Evolutionary conservation across 2,113 vertebrate genomes (phyloP), one percentile per base, ranked within the genome.

Genomic region (Hypocryptadius cinnamomeus): DNA sequence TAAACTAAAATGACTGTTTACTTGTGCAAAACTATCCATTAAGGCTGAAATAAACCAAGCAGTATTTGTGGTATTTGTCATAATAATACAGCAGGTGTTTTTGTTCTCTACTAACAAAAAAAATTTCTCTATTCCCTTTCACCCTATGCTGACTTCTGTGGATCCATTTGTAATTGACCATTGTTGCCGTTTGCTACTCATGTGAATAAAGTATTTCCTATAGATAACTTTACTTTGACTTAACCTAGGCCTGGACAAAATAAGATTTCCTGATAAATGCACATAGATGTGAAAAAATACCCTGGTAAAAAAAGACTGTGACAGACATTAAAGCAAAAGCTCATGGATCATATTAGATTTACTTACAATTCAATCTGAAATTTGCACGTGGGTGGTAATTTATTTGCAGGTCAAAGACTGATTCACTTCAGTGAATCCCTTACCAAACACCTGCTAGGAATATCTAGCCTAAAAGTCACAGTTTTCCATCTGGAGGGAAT

Each of bases 401-500:
- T 86, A 56, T 86, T 59, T 71, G 71, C 5, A 4, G 60, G 79
- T 47, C 57, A 68, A 66, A 87, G 33, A 70, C 39, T 60, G 61
- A 72, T n/a, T n/a, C n/a, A n/a, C n/a, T n/a, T n/a, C n/a, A 89
- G 51, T 5, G 35, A n/a, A 30, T 66, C 66, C 80, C 78, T 79
- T 72, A 57, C 80, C 53, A 47, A 96, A 89, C 78, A 96, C 86
- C 94, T 94, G 84, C 74, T 77, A 89, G 76, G 44, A 89, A 78
- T 73, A 94, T 73, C 68, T 72, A 79, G 48, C 53, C 64, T 85
- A 71, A 95, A 92, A 90, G 90, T 81, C 87, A 89, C 48, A 72
- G 48, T 90, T 95, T 91, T 93, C 72, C 90, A 83, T 90, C 93
- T 93, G 86, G 90, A 96, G 84, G 74, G 79, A 95, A 96, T 92